These are phyloP conservation scores for Orgyia antiqua DNA, from an alignment of 2,888 invertebrate genomes.

Conservation along the genomic window DNA sequence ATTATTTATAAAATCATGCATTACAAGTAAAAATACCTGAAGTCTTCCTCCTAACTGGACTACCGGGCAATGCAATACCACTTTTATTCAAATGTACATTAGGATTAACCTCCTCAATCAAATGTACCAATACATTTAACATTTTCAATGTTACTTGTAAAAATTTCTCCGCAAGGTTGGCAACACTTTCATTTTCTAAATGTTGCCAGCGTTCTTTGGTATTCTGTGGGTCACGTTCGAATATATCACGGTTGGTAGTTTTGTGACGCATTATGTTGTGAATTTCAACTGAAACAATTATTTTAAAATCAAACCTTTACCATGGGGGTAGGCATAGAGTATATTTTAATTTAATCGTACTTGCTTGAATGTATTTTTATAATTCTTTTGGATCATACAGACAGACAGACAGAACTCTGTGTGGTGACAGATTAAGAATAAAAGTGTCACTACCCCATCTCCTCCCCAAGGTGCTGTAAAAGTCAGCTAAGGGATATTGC, in stretches of 20 bases:
- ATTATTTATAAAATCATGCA: too few species aligned
- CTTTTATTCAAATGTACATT: conserved; percentile 66
- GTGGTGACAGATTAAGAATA: too few species aligned
- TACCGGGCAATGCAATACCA: conserved; percentile 76
- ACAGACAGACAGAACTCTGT: too few species aligned
- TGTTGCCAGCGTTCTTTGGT: conserved; percentile 61
- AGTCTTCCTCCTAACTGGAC: conserved; percentile 69
- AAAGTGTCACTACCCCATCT: too few species aligned
- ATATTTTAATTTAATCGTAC: too few species aligned
- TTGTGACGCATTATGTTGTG: conserved; percentile 62
- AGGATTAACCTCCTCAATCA: conserved; percentile 84
- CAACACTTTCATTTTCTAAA: conserved; percentile 56
- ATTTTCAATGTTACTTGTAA: conserved; percentile 83
- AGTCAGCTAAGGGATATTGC: too few species aligned
- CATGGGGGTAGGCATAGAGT: too few species aligned
- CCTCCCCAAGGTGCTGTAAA: too few species aligned
- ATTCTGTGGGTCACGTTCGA: conserved; percentile 54
- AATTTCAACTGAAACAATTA: conserved; percentile 53
- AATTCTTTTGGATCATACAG: too few species aligned
- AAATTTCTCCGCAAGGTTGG: conserved; percentile 79
- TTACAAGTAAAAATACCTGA: conserved; percentile 47
- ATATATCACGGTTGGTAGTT: conserved; percentile 53
- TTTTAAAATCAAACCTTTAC: too few species aligned
- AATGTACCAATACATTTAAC: conserved; percentile 85
- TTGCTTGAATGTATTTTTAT: too few species aligned